Percentiles rank a stretch among this genome's conserved stretches.
Conservation (phyloP, 2,113 vertebrate species). For the Odontesthes bonariensis region DNA sequence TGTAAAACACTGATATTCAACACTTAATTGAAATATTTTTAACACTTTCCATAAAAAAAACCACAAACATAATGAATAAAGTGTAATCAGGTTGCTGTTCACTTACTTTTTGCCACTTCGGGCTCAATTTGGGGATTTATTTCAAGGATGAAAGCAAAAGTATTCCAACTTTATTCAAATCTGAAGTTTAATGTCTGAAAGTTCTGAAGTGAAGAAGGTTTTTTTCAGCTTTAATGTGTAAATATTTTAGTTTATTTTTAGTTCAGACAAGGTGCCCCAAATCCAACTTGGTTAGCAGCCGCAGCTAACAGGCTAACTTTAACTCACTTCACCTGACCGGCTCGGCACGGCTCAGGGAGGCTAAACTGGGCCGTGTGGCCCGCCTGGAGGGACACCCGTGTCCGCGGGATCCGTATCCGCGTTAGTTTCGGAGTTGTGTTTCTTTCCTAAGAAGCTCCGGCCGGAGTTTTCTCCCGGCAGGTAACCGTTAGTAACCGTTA, state of each 20-base stretch:
- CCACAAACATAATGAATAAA: not conserved
- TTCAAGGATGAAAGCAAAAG: not conserved
- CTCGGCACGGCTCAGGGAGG: not conserved
- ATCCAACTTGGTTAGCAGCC: conserved; percentile 67
- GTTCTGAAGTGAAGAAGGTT: too few relatives aligned
- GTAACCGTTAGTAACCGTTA: too few relatives aligned
- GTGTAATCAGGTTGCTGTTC: not conserved
- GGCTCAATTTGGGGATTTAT: not conserved
- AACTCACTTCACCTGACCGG: conserved; percentile 55
- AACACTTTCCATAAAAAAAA: too few relatives aligned
- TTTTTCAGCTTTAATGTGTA: too few relatives aligned
- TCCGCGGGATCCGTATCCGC: not conserved
- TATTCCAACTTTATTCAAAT: accelerated
- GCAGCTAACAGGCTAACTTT: conserved; percentile 68
- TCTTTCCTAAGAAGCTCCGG: not conserved
- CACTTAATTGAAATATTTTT: too few relatives aligned
- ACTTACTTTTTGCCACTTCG: not conserved
- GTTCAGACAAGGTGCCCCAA: conserved; percentile 61
- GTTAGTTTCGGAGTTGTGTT: not conserved
- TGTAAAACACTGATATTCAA: too few relatives aligned
- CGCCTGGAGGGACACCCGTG: accelerated
- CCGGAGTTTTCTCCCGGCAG: conserved; percentile 22
- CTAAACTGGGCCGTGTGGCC: not conserved
- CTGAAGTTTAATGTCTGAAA: too few relatives aligned
- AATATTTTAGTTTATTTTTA: conserved; percentile 71